A percentile compares a stretch with the other conserved stretches of the same genome.
Conservation (phyloP, 2,888 invertebrate species). For the Synanthedon andrenaeformis region DNA sequence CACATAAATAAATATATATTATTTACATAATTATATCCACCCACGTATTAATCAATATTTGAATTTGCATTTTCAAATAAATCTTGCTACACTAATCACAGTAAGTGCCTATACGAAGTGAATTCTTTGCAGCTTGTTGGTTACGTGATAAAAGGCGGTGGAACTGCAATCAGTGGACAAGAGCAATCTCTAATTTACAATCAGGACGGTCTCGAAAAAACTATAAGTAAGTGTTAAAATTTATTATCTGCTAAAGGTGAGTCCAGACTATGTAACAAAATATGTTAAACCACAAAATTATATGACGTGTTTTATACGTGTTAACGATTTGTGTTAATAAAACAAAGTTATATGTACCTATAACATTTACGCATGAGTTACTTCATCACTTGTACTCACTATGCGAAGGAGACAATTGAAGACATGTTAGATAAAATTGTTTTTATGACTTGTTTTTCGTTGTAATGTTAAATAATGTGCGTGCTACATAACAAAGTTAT, state of each 20-base stretch:
- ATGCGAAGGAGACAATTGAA: too few relatives aligned
- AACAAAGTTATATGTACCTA: background rate
- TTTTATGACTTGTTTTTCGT: too few relatives aligned
- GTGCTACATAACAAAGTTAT: background rate
- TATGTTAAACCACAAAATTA: too few relatives aligned
- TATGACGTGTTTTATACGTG: background rate
- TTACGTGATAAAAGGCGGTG: slow-evolving; percentile 80
- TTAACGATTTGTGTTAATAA: background rate
- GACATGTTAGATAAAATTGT: too few relatives aligned
- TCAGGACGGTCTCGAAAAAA: slow-evolving; percentile 35
- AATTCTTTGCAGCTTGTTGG: slow-evolving; percentile 75
- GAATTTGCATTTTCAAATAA: background rate
- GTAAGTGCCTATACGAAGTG: background rate
- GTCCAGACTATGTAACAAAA: too few relatives aligned
- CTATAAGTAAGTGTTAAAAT: slow-evolving; percentile 29
- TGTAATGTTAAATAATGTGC: too few relatives aligned
- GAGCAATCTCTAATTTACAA: slow-evolving; percentile 67
- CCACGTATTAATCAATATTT: background rate
- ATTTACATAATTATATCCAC: background rate
- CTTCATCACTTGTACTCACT: too few relatives aligned
- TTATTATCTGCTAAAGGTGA: too few relatives aligned
- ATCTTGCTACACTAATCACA: too few relatives aligned
- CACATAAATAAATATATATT: too few relatives aligned
- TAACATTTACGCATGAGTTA: too few relatives aligned
- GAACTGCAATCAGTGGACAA: slow-evolving; percentile 80